Evolutionary conservation across 2,888 invertebrate species (phyloP).

Genomic region (Drosophila leonis): DNA sequence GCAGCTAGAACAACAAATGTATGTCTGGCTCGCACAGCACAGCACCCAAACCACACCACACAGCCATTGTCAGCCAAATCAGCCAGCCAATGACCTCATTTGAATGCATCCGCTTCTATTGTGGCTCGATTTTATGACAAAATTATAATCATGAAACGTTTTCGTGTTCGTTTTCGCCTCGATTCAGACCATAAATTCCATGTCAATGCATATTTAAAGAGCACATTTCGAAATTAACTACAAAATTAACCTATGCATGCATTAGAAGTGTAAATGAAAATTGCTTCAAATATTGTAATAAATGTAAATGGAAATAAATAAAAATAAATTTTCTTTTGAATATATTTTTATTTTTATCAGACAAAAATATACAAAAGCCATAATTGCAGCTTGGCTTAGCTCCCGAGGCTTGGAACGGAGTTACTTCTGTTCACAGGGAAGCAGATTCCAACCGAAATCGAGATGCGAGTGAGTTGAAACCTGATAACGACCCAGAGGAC

Average conservation of each 20-base stretch:
- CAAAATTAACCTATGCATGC: background rate
- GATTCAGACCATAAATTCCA: constrained; percentile 26
- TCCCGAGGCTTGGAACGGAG: too few species aligned
- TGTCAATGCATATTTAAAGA: background rate
- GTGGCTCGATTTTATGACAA: constrained; percentile 60
- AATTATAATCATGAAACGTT: constrained; percentile 48
- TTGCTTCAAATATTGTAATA: background rate
- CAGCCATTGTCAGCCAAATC: constrained; percentile 49
- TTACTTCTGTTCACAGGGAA: too few species aligned
- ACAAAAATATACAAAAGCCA: too few species aligned
- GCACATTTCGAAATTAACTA: background rate
- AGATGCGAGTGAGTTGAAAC: too few species aligned
- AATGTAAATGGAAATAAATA: background rate
- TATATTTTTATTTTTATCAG: too few species aligned
- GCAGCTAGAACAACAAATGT: background rate
- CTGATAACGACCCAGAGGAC: too few species aligned
- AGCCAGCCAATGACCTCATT: constrained; percentile 63
- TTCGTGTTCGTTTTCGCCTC: constrained; percentile 34
- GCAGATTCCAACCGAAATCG: too few species aligned
- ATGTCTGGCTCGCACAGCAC: constrained; percentile 7
- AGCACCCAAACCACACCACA: constrained; percentile 1
- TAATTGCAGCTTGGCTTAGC: too few species aligned
- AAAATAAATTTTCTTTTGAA: background rate
- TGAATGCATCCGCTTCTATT: constrained; percentile 53
- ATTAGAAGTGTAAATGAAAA: background rate